Base-by-base conservation (phyloP, 92 coral and sea anemone species). In the Palythoa caribaeorum region DNA sequence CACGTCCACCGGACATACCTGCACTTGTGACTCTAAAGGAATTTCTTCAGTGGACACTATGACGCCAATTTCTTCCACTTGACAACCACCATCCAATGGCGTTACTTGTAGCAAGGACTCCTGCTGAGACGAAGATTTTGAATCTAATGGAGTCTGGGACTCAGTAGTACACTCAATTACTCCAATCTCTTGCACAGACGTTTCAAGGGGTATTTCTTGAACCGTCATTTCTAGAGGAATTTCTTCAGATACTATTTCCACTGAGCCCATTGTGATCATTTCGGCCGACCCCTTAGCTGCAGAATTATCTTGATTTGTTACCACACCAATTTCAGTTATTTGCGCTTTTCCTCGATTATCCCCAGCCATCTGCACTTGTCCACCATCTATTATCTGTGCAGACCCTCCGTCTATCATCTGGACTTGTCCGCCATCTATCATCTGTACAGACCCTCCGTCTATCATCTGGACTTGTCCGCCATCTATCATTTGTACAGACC, bases 61-160 rank as follows among this genome's bases (percentile, higher is more conserved):
- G 86, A 66, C 39, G 76, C 86, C 76, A n/a, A 81, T 21, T 81
- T 81, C 75, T 21, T 81, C 59, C 21, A 66, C 62, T 81, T 81
- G 86, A 59, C 38, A 81, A 66, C 86, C 73, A 21, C 62, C 63
- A 48, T 47, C 86, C 86, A 81, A 81, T 81, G 76, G 48, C 11
- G 40, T 65, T 47, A 40, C 76, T 40, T 81, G 75, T 66, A 40
- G 20, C 19, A 20, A 40, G 60, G 66, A 47, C 14, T 39, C 86
- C 57, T 63, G 76, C 75, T 81, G 76, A 44, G 86, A 35, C 40
- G 53, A 52, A 63, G 75, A 81, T 48, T 66, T 74, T 66, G 76
- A 14, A 81, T 66, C 62, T 81, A 76, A 44, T 81, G 75, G 86
- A 81, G 28, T 19, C 19, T 78, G 70, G 48, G 60, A n/a, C 19